A percentile compares a stretch with the other conserved stretches of the same genome.
Conservation (phyloP, 2,113 vertebrate genomes). For the Hemibagrus wyckioides region DNA sequence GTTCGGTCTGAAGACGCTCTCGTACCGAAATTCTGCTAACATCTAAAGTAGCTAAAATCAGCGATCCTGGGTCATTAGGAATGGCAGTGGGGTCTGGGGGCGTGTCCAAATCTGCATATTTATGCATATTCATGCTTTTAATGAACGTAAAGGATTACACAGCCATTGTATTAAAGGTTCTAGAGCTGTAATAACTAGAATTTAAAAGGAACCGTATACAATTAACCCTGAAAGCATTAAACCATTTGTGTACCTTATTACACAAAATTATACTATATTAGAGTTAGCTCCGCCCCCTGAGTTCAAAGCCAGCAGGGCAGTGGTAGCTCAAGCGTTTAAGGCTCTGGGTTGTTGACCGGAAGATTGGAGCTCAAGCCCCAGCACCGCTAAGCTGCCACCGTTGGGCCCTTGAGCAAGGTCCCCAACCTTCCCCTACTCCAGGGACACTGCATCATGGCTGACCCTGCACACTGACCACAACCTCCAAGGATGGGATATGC, state of each 20-base stretch:
- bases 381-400: no score
- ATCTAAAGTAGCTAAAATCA: no score
- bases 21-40: neutral
- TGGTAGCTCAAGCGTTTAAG: no score
- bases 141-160: neutral
- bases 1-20: neutral
- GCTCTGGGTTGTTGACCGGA: no score
- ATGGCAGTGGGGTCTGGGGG: neutral
- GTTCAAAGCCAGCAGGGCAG: no score
- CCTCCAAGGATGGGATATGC: no score
- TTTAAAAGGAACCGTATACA: no score
- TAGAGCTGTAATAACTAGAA: neutral
- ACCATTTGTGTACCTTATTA: neutral
- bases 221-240: neutral
- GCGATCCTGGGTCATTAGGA: neutral
- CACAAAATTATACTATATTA: neutral
- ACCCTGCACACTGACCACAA: no score
- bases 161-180: neutral
- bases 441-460: no score
- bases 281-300: neutral
- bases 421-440: no score
- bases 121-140: neutral
- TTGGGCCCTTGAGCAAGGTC: no score
- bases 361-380: no score
- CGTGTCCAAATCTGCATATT: neutral